A percentile compares a stretch with the other conserved stretches of the same genome.
These are phyloP conservation scores for Meloidogyne chitwoodi DNA, from an alignment of 1,140 invertebrate genomes.

Conservation along the genomic window DNA sequence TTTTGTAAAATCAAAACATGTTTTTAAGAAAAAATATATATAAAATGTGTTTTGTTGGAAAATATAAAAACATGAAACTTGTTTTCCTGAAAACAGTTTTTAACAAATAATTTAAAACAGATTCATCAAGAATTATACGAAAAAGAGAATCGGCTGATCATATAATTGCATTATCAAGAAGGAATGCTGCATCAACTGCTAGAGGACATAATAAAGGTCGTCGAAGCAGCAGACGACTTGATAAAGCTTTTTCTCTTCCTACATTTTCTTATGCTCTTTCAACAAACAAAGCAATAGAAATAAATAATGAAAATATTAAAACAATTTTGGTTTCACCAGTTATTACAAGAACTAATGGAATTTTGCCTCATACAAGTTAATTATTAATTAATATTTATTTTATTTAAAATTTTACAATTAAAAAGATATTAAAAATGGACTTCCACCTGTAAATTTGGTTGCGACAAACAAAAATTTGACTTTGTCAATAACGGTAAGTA, in stretches of 20 bases:
- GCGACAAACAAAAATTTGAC: not conserved
- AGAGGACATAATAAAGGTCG: not conserved
- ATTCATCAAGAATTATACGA: not conserved
- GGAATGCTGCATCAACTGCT: not conserved
- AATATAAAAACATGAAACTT: no score
- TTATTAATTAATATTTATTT: not conserved
- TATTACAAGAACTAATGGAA: not conserved
- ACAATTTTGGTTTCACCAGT: not conserved
- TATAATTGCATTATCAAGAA: not conserved
- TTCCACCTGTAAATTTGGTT: conserved; percentile 1
- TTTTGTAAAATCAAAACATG: no score
- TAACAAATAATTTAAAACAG: not conserved
- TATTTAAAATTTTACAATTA: not conserved
- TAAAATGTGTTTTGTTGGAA: no score
- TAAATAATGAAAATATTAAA: not conserved
- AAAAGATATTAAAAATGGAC: not conserved
- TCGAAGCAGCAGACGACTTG: not conserved
- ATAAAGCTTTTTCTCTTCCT: conserved; percentile 12
- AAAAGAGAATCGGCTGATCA: conserved; percentile 5
- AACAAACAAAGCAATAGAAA: not conserved
- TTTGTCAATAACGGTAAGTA: not conserved
- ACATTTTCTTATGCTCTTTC: not conserved
- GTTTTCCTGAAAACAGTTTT: not conserved
- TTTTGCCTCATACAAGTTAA: not conserved
- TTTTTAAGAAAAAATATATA: no score